These are phyloP conservation scores for Rhaphigaster nebulosa DNA, from an alignment of 2,888 invertebrate genomes.

Conservation along the genomic window DNA sequence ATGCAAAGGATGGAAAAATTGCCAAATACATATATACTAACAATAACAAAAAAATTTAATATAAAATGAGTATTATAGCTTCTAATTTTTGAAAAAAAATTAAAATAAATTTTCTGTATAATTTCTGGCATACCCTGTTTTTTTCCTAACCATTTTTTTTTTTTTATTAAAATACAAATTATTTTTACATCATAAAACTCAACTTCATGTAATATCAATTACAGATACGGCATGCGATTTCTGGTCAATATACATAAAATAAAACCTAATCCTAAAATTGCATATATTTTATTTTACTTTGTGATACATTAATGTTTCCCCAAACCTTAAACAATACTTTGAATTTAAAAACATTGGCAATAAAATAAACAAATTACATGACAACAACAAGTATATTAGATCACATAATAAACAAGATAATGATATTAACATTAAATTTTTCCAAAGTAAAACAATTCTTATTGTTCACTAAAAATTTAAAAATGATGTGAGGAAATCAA, in stretches of 20 bases:
- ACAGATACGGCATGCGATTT: conserved; percentile 42
- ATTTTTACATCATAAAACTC: conserved; percentile 35
- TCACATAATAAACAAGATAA: conserved; percentile 63
- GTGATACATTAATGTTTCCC: conserved; percentile 62
- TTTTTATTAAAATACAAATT: conserved; percentile 18
- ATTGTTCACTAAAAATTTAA: conserved; percentile 46
- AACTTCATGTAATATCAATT: conserved; percentile 42
- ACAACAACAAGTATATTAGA: conserved; percentile 64
- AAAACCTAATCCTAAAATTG: conserved; percentile 57
- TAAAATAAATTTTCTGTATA: conserved; percentile 6
- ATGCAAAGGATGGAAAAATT: background rate
- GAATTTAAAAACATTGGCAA: conserved; percentile 64
- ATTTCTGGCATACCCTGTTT: conserved; percentile 50
- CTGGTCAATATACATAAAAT: conserved; percentile 54
- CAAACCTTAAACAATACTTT: conserved; percentile 61
- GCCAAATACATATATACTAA: background rate
- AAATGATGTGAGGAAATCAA: conserved; percentile 56
- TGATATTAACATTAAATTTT: conserved; percentile 59
- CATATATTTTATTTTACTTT: conserved; percentile 56
- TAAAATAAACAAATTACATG: conserved; percentile 65
- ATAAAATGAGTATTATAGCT: conserved; percentile 44
- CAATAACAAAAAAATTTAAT: conserved; percentile 8
- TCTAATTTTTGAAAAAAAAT: background rate
- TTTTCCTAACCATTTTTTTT: background rate
- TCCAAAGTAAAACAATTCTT: conserved; percentile 56